phyloP scores from a whole-genome alignment of 2,113 vertebrate genomes.

The Callocephalon fimbriatum region DNA sequence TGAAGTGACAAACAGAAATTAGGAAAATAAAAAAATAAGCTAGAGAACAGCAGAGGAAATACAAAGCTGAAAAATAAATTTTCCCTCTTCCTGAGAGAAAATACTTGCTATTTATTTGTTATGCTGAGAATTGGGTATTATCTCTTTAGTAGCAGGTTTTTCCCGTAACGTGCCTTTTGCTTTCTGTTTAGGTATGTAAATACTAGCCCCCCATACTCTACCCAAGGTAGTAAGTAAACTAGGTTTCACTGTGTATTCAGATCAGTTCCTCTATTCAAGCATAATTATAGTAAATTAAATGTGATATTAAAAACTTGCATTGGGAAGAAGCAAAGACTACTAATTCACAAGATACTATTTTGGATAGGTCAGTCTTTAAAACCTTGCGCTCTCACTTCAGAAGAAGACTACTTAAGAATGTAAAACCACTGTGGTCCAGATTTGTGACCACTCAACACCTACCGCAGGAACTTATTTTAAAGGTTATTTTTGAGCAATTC shows the following conservation, averaged over 20 bases:
- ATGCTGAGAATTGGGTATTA: not conserved
- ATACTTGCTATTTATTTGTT: not conserved
- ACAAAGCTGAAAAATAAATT: not conserved
- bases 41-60: not conserved
- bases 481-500: not conserved
- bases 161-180: not conserved
- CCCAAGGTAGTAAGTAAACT: not conserved
- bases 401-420: not conserved
- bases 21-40: not conserved
- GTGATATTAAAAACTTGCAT: not conserved
- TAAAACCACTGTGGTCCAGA: not conserved
- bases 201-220: not conserved
- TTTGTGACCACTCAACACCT: not conserved
- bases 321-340: not conserved
- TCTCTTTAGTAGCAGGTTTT: not conserved
- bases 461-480: not conserved
- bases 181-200: not conserved
- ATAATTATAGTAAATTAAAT: not conserved
- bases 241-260: not conserved
- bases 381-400: not conserved
- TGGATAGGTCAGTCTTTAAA: not conserved
- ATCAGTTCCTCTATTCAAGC: not conserved
- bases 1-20: not conserved
- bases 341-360: not conserved
- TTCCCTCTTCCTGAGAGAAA: not conserved